Conservation (phyloP, 2,797 vertebrate genomes). For the Apogon hyalosoma region DNA sequence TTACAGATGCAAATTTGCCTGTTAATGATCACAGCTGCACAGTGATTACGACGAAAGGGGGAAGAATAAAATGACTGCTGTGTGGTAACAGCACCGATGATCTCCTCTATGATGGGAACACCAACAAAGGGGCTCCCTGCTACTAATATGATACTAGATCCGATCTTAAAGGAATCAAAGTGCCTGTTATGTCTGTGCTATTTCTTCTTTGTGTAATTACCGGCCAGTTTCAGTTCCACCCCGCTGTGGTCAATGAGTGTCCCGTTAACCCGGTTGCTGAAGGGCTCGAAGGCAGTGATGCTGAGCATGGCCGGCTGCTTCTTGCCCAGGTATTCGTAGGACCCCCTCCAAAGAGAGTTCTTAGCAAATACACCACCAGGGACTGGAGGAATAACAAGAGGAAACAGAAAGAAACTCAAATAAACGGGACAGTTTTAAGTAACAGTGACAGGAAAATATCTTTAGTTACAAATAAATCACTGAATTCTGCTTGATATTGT, state of each 20-base stretch:
- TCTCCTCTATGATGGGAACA: constrained; percentile 20
- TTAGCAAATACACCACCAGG: constrained; percentile 95
- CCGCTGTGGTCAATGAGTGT: constrained; percentile 97
- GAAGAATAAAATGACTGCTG: constrained; percentile 38
- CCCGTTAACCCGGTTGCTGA: constrained; percentile 92
- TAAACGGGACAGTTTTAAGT: too few relatives aligned
- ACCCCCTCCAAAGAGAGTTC: constrained; percentile 97
- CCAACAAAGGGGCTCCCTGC: background rate
- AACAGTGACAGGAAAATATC: too few relatives aligned
- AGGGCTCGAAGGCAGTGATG: constrained; percentile 91
- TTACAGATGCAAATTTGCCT: constrained; percentile 46
- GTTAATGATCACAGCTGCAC: constrained; percentile 59
- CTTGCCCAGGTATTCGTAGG: constrained; percentile 97
- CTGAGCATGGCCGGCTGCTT: constrained; percentile 98
- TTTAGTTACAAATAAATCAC: too few relatives aligned
- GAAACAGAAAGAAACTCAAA: background rate
- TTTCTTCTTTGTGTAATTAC: constrained; percentile 72
- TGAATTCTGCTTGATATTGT: too few relatives aligned
- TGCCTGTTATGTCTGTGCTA: background rate
- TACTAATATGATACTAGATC: background rate
- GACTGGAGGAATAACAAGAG: constrained; percentile 77
- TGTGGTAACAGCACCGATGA: constrained; percentile 29
- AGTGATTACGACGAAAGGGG: constrained; percentile 31
- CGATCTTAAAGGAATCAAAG: too few relatives aligned
- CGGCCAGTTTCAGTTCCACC: constrained; percentile 92